phyloP scores from a whole-genome alignment of 1,140 invertebrate species.

The Episyrphus balteatus region DNA sequence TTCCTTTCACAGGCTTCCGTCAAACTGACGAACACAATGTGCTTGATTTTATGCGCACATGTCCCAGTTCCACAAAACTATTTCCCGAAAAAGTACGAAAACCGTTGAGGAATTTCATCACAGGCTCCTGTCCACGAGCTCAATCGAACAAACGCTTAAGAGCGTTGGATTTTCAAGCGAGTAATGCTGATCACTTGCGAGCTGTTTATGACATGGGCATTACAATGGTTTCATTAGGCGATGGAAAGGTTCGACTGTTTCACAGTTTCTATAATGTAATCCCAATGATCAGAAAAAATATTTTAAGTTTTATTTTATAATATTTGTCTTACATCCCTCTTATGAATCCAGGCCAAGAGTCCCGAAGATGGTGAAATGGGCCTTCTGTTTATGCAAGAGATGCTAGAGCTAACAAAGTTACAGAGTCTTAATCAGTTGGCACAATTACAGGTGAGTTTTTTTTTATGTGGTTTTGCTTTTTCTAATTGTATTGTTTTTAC shows the following conservation, averaged over 20 bases:
- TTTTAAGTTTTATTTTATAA: too few relatives aligned
- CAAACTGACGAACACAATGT: slow-evolving; percentile 45
- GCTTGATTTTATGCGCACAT: slow-evolving; percentile 61
- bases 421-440: slow-evolving; percentile 51
- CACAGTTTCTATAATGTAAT: slow-evolving; percentile 73
- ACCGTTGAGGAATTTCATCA: slow-evolving; percentile 76
- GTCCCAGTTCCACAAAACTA: slow-evolving; percentile 73
- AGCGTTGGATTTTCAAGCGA: slow-evolving; percentile 67
- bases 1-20: slow-evolving; percentile 23
- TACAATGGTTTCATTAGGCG: slow-evolving; percentile 71
- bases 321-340: not conserved
- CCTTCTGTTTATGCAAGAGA: slow-evolving; percentile 92
- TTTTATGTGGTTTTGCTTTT: not conserved
- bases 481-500: not conserved
- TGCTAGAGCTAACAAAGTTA: slow-evolving; percentile 78
- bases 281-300: slow-evolving; percentile 6
- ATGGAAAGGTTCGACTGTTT: slow-evolving; percentile 82
- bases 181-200: slow-evolving; percentile 81
- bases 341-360: slow-evolving; percentile 59
- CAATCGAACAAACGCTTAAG: slow-evolving; percentile 47
- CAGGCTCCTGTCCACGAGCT: slow-evolving; percentile 62
- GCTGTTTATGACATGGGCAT: slow-evolving; percentile 91
- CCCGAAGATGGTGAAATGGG: slow-evolving; percentile 83
- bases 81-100: slow-evolving; percentile 66
- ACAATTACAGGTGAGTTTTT: slow-evolving; percentile 37